phyloP scores from a whole-genome alignment of 2,113 vertebrate species.

The Saguinus midas region DNA sequence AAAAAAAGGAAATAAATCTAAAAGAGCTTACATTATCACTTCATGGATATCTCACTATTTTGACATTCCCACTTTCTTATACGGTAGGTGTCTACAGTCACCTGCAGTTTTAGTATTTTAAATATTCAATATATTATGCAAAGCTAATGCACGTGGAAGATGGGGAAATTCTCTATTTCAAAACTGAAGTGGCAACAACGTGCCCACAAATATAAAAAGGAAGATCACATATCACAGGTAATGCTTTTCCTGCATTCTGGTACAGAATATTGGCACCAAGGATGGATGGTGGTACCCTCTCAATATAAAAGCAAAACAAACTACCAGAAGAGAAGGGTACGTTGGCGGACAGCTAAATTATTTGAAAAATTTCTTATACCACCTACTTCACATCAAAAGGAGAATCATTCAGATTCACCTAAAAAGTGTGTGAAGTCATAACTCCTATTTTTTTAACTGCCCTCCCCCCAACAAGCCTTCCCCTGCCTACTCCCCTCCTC shows the following conservation, averaged over 20 bases:
- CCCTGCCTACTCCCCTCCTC: too few relatives aligned
- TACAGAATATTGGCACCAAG: neutral
- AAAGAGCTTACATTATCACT: neutral
- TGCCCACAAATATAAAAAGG: neutral
- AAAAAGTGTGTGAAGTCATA: neutral
- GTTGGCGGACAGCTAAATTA: neutral
- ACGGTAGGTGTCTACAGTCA: neutral
- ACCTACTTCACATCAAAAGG: neutral
- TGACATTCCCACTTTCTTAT: neutral
- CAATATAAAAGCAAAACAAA: neutral
- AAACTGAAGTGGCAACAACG: neutral
- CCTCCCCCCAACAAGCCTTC: neutral
- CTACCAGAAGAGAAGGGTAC: neutral
- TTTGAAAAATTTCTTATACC: neutral
- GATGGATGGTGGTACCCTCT: neutral
- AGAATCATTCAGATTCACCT: neutral
- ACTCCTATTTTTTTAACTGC: neutral
- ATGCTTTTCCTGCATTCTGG: neutral
- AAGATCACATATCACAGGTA: neutral
- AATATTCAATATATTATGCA: constrained; percentile 9
- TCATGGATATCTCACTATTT: neutral
- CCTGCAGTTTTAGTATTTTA: neutral
- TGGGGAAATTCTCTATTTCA: neutral
- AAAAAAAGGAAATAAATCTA: neutral
- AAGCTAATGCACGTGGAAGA: neutral